Conservation (phyloP, 2,888 invertebrate species). For the Tenthredo amoena region DNA sequence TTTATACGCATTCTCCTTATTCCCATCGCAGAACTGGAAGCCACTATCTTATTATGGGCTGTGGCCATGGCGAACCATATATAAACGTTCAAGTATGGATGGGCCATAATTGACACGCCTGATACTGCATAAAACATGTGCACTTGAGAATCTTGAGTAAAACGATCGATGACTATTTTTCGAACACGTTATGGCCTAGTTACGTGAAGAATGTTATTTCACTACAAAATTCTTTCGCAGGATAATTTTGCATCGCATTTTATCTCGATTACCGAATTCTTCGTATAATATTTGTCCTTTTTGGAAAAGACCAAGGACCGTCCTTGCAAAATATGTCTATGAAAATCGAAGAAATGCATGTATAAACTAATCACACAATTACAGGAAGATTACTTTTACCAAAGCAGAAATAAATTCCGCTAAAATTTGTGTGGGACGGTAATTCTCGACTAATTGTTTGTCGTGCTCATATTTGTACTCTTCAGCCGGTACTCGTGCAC, state of each 20-base stretch:
- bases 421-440: neutral
- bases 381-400: neutral
- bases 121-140: neutral
- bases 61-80: conserved; percentile 29
- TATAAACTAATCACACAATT: neutral
- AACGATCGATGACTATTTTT: neutral
- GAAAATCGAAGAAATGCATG: neutral
- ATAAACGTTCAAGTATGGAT: neutral
- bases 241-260: neutral
- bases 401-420: neutral
- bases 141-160: too few species aligned
- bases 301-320: neutral
- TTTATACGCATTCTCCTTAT: neutral
- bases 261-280: neutral
- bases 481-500: neutral
- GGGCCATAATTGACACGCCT: neutral
- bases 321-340: neutral
- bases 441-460: neutral
- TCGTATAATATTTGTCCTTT: neutral
- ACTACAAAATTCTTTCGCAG: neutral
- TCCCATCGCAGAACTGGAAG: neutral
- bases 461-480: neutral
- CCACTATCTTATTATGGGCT: neutral
- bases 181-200: neutral
- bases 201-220: neutral